Base-by-base conservation (phyloP, 2,113 vertebrate species). In the Chaenogobius annularis region DNA sequence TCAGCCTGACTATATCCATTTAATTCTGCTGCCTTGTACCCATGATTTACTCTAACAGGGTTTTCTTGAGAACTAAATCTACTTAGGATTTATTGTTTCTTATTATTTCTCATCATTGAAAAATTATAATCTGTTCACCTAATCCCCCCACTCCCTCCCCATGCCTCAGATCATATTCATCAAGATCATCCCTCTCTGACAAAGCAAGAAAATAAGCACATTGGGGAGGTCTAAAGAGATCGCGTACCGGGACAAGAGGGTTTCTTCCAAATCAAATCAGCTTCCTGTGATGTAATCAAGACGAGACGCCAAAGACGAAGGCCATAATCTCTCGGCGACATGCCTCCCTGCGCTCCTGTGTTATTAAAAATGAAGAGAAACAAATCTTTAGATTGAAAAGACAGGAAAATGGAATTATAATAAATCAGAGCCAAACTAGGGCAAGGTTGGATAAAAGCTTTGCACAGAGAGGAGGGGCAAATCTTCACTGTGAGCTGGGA, bases 21-120 rank as follows among this genome's bases (percentile, higher is more conserved):
- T 89, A 89, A 91, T 88, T 83, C 69, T 66, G 80, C 69, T 77
- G 84, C 68, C 73, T 80, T 76, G 81, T 87, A 86, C 88, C 88
- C 86, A 74, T 83, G 83, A 90, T 91, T 91, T 90, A 74, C 74
- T 77, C 84, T 92, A 92, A 92, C 88, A 90, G 88, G 89, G 91
- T 93, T 92, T 93, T 87, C 90, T 91, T 92, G 89, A 90, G 88
- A 91, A 91, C 87, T 90, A 92, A 93, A 93, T 93, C 92, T 93
- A 92, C 87, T 92, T 92, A 90, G 80, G 89, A 86, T 92, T 92
- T 92, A 91, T 91, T 85, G 90, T 91, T 92, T 89, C 91, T 93
- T 94, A 90, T 91, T 88, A 91, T 90, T 91, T 90, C 86, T 89
- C 83, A 56, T 92, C 87, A 91, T 89, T 88, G 85, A 72, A 87